Percentiles rank a stretch among this genome's conserved stretches.
phyloP scores from a whole-genome alignment of 2,797 vertebrate genomes.

The Clamator glandarius region DNA sequence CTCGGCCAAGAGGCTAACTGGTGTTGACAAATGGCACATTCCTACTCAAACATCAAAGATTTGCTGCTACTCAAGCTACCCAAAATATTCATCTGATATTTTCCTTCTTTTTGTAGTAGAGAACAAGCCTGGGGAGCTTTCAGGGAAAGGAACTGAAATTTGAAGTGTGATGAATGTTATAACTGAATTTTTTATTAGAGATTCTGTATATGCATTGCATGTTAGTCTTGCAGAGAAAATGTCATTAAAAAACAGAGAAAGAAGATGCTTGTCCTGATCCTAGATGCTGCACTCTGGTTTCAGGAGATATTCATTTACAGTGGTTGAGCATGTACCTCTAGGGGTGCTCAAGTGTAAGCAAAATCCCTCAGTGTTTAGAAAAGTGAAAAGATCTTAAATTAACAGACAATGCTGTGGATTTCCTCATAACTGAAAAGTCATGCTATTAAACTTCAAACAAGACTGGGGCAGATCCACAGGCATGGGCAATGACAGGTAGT shows the following conservation, averaged over 20 bases:
- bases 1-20: not conserved
- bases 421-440: not conserved
- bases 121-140: not conserved
- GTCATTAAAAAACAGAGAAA: not conserved
- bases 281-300: not conserved
- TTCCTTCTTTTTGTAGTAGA: not conserved
- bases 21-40: not conserved
- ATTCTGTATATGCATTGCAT: not conserved
- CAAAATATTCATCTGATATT: not conserved
- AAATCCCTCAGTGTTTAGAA: not conserved
- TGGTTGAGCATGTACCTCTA: not conserved
- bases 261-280: not conserved
- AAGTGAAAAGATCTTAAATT: not conserved
- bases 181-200: not conserved
- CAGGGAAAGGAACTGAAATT: not conserved
- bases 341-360: not conserved
- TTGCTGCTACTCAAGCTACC: not conserved
- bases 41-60: not conserved
- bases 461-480: not conserved
- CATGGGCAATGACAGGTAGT: not conserved
- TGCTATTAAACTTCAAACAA: not conserved
- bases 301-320: not conserved
- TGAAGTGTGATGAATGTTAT: not conserved
- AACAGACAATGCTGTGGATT: not conserved
- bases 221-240: not conserved